Evolutionary conservation across 92 coral and sea anemone species (phyloP).

Genomic region (Epizoanthus scotinus): DNA sequence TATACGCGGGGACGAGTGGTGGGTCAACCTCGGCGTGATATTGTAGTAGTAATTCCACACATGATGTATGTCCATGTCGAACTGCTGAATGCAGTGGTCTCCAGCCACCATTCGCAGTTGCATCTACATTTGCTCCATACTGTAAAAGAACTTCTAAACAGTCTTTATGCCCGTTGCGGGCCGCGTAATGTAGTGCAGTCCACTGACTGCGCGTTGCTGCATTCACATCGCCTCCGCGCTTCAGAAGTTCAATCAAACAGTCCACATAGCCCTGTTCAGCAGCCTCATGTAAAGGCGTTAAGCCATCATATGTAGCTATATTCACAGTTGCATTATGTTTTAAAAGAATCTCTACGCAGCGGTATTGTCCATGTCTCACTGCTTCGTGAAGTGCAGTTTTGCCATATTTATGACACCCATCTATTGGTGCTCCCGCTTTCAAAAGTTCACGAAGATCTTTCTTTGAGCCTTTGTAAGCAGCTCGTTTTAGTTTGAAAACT

Average conservation of each 20-base stretch:
- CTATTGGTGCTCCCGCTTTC: conserved; percentile 96
- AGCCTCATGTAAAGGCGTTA: conserved; percentile 97
- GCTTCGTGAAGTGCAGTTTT: conserved; percentile 99
- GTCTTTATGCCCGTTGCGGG: conserved; percentile 94
- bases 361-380: conserved; percentile 94
- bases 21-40: conserved; percentile 98
- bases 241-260: conserved; percentile 93
- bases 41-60: conserved; percentile 88
- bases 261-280: conserved; percentile 98
- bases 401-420: conserved; percentile 97
- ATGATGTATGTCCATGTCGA: conserved; percentile 94
- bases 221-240: conserved; percentile 93
- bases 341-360: conserved; percentile 94
- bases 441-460: conserved; percentile 91
- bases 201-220: conserved; percentile 95
- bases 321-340: conserved; percentile 96
- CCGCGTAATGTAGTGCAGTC: conserved; percentile 99
- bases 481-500: conserved; percentile 86
- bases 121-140: conserved; percentile 97
- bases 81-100: conserved; percentile 96
- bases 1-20: conserved; percentile 83
- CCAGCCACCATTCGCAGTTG: conserved; percentile 99
- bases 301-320: conserved; percentile 96
- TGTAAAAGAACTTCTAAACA: conserved; percentile 95
- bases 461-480: conserved; percentile 98